These are phyloP conservation scores for Porphyrio hochstetteri DNA, from an alignment of 2,113 vertebrate genomes.

Conservation along the genomic window DNA sequence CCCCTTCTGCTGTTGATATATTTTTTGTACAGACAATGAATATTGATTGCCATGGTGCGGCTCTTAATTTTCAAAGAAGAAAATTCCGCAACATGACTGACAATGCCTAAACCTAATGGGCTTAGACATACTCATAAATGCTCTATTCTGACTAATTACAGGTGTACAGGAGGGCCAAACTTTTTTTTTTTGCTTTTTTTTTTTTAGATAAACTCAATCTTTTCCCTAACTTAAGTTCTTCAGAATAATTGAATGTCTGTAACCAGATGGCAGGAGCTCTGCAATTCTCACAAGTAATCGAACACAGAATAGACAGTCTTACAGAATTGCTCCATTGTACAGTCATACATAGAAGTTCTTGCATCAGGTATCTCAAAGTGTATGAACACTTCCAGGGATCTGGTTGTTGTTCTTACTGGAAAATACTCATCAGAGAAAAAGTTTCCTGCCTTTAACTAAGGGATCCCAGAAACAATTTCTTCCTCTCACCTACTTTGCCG, in stretches of 20 bases:
- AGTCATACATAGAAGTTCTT: not conserved
- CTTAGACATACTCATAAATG: not conserved
- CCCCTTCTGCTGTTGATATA: not conserved
- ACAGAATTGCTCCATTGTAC: not conserved
- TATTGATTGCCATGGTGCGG: not conserved
- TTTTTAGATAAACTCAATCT: not conserved
- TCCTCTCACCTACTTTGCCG: not conserved
- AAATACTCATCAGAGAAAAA: not conserved
- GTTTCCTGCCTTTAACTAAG: not conserved
- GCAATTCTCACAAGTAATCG: not conserved
- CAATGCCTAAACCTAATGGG: not conserved
- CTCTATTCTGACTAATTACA: not conserved
- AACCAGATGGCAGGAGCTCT: not conserved
- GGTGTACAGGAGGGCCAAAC: not conserved
- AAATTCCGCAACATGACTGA: not conserved
- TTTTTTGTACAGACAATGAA: not conserved
- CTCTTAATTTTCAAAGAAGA: not conserved
- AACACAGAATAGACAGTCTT: not conserved
- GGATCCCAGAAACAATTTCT: not conserved
- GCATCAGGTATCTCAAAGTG: not conserved
- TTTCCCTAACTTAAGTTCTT: not conserved
- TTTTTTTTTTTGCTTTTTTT: not conserved
- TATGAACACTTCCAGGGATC: not conserved
- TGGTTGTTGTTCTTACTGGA: not conserved
- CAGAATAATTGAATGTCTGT: not conserved